Percentiles rank a stretch among this genome's conserved stretches.
phyloP scores from a whole-genome alignment of 2,113 vertebrate genomes.

The Nibea albiflora region DNA sequence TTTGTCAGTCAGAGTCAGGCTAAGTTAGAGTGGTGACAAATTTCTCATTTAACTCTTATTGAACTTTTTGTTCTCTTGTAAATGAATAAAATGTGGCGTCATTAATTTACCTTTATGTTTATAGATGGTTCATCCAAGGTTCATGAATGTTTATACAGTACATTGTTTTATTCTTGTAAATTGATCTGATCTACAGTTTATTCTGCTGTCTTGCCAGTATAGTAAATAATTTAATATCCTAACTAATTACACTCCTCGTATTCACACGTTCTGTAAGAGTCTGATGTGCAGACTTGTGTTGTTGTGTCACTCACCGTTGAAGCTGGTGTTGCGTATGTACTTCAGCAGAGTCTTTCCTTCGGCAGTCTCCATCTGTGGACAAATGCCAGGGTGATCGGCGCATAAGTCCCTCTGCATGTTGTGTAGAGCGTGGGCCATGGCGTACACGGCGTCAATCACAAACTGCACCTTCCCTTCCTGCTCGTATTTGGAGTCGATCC shows the following conservation, averaged over 20 bases:
- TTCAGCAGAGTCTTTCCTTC: constrained; percentile 82
- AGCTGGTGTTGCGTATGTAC: constrained; percentile 81
- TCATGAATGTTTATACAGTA: not conserved
- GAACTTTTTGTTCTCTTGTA: not conserved
- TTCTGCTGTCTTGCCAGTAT: not conserved
- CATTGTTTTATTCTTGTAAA: not conserved
- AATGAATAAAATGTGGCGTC: not conserved
- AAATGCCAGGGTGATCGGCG: constrained; percentile 77
- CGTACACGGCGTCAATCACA: constrained; percentile 83
- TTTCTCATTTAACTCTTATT: not conserved
- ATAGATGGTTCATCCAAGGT: not conserved
- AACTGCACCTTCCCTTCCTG: constrained; percentile 85
- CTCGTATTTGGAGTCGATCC: constrained; percentile 81
- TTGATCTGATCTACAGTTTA: not conserved
- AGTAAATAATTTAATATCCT: constrained; percentile 6
- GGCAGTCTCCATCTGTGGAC: constrained; percentile 79
- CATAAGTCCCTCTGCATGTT: constrained; percentile 82
- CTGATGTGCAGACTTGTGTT: constrained; percentile 3
- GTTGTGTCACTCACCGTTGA: constrained; percentile 77
- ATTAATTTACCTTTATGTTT: not conserved
- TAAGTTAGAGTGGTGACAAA: not conserved
- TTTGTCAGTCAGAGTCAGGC: not conserved
- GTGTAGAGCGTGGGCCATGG: constrained; percentile 83
- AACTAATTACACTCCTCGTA: not conserved
- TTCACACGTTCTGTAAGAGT: not conserved